Evolutionary conservation across 2,113 vertebrate genomes (phyloP), one percentile per base, ranked within the genome.

Genomic region (Cervus canadensis): DNA sequence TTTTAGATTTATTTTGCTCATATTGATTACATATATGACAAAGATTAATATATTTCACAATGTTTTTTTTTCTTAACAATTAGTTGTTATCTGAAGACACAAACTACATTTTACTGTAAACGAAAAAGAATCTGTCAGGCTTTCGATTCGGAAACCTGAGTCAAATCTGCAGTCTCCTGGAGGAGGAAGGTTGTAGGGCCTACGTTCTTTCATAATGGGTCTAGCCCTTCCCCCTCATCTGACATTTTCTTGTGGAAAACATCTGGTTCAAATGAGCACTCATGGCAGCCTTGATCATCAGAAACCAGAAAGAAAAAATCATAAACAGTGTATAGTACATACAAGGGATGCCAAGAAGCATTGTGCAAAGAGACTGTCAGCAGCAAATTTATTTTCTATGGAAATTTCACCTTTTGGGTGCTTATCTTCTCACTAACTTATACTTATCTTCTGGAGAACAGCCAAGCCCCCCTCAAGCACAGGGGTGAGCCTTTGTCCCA

Each of bases 221-320:
- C 83, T n/a, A 89, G 30, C 88, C 91, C 95, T 89, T 78, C 86
- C 96, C 60, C 96, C 67, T 82, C 94, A 67, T 67, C 89, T 97
- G 93, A 98, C 93, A 95, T 95, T 97, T 97, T 97, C 95, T 93
- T 79, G 36, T 97, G 95, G 96, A 97, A 98, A 97, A 97, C 96
- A 97, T 98, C 96, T 98, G 97, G 88, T 97, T 98, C 92, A 79
- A 97, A 97, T 97, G 94, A 97, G 45, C 54, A 50, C 95, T 91
- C 94, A 92, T 96, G 71, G 83, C 94, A 95, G 91, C 91, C 96
- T 98, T 97, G 96, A 97, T 97, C 93, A 95, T 93, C 96, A 96
- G 95, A 97, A 98, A 95, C 54, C 89, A 97, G 96, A 97, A 94
- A 93, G 78, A 45, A 92, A 86, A 95, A 96, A 95, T 94, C 89